phyloP scores from a whole-genome alignment of 2,113 vertebrate genomes.

The Ameiurus melas region DNA sequence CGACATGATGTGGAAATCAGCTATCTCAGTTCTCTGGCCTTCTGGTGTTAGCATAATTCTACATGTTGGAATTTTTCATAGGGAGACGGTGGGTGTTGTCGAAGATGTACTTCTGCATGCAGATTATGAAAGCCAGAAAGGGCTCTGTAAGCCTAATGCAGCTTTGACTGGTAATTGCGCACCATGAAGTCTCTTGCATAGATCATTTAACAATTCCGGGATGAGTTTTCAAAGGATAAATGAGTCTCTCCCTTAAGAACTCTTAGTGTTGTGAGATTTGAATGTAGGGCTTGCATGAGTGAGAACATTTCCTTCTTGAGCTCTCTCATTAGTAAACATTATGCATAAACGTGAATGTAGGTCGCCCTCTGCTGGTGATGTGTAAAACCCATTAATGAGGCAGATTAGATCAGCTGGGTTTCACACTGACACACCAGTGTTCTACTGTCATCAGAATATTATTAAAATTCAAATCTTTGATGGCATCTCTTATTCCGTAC shows the following conservation, averaged over 20 bases:
- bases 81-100: not conserved
- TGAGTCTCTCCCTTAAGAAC: not conserved
- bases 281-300: not conserved
- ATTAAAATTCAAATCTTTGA: conserved; percentile 9
- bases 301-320: not conserved
- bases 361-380: conserved; percentile 51
- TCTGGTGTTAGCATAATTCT: not conserved
- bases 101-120: not conserved
- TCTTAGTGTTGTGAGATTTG: not conserved
- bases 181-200: not conserved
- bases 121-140: not conserved
- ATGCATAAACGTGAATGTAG: conserved; percentile 36
- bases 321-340: conserved; percentile 6
- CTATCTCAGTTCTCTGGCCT: not conserved
- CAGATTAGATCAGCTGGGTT: not conserved
- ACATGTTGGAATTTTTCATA: not conserved
- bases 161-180: not conserved
- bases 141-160: not conserved
- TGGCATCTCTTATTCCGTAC: not conserved
- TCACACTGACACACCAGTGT: not conserved
- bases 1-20: conserved; percentile 4
- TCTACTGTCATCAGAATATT: not conserved
- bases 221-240: not conserved
- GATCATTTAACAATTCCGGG: not conserved
- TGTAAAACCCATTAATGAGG: not conserved